Base-by-base conservation (phyloP, 2,888 invertebrate species). In the Drosophila meridiana region DNA sequence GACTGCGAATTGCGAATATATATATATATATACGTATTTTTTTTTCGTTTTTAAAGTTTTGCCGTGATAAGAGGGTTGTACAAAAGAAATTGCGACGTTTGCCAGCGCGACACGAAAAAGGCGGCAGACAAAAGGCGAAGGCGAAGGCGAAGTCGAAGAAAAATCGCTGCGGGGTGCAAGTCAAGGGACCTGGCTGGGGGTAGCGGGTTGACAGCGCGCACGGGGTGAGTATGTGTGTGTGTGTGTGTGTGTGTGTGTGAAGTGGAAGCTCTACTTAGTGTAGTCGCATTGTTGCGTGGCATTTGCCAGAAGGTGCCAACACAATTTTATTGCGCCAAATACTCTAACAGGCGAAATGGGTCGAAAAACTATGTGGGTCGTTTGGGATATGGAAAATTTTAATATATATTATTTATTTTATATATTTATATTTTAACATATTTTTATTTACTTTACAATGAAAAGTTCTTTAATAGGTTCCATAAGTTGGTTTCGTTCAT, bases 231-330 rank as follows among this genome's bases (percentile, higher is more conserved):
- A 26, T 30, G 9, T 4, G 32, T 14, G 45, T 14, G 9, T 34
- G 58, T 6, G 26, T 32, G 57, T 14, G 43, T 8, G 43, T 57
- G 57, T 43, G 57, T 58, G 14, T 9, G 28, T 40, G 32, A 38
- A 47, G 61, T 36, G 57, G 64, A 62, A 76, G 68, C 73, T 86
- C 78, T 83, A 88, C 89, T 89, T 89, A 89, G 76, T 85, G 64
- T 73, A 74, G 83, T 88, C 84, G 81, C 78, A 88, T 88, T 84
- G 83, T 84, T 74, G 78, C 84, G 81, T 83, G 76, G 80, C 89
- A 85, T 89, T 84, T 80, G 85, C 89, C 85, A 85, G 89, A 85
- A 85, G 89, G 85, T 85, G 85, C 85, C 85, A 85, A 85, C 89
- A 85, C 85, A 85, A 85, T 85, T 85, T 85, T 89, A 85, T 85